A percentile compares a stretch with the other conserved stretches of the same genome.
Conservation (phyloP, 2,797 vertebrate genomes). For the Myotis planiceps region DNA sequence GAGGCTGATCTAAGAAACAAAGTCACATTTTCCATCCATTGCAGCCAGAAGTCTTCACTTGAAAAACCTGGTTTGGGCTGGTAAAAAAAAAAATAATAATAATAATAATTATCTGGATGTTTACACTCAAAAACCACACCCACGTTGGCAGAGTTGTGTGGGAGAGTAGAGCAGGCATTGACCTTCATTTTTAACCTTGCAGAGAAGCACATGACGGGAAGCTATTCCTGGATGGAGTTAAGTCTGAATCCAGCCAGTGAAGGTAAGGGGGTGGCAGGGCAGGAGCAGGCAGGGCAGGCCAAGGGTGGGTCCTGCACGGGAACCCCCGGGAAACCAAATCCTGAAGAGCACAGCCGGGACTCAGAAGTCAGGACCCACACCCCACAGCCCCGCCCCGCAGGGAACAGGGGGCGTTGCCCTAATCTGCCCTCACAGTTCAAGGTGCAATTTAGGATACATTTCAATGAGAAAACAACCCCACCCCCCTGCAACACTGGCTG, state of each 20-base stretch:
- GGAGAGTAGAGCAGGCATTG: slow-evolving; percentile 8
- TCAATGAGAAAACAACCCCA: background rate
- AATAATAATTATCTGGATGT: background rate
- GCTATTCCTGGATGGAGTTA: background rate
- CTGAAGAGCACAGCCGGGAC: background rate
- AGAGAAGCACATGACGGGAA: slow-evolving; percentile 65
- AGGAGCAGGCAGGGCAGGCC: background rate
- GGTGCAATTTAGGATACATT: background rate
- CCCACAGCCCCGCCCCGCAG: background rate
- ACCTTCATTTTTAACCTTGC: slow-evolving; percentile 58
- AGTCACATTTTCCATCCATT: background rate
- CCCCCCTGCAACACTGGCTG: background rate
- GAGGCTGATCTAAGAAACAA: background rate
- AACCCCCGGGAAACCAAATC: background rate
- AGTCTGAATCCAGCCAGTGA: background rate
- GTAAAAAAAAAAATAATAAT: background rate
- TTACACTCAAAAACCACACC: background rate
- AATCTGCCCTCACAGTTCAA: background rate
- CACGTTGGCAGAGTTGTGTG: background rate
- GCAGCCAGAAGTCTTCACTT: background rate
- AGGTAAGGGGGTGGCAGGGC: background rate
- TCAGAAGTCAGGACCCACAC: background rate
- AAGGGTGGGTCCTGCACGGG: background rate
- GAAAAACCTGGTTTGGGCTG: background rate
- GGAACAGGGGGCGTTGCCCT: background rate